Evolutionary conservation across 2,113 vertebrate species (phyloP), one percentile per base, ranked within the genome.

Genomic region (Trogon surrucura): DNA sequence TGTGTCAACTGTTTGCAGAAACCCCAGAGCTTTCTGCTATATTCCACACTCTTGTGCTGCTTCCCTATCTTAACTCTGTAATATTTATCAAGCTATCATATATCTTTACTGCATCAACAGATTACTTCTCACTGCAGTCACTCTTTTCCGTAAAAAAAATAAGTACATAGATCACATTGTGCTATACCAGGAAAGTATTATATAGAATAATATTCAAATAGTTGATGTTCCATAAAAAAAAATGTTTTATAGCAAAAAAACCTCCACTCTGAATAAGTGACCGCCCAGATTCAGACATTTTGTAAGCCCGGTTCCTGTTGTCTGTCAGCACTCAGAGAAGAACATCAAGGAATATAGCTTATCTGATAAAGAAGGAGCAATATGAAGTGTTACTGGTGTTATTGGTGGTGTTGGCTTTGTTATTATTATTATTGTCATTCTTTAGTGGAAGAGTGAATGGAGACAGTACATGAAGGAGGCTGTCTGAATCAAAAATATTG

Each of bases 51-150:
- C 20, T n/a, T 45, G 29, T 0, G 0, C 21, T 83, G 13, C 56
- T 95, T 88, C 27, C 36, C 26, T 64, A 3, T 29, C 44, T 86
- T 70, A 66, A 30, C 30, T 94, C 72, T 83, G 48, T 60, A 88
- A 88, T 88, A 75, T 91, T 95, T 80, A 80, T 69, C 62, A 61
- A 72, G 41, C n/a, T 87, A 34, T 93, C 61, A 57, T 41, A 32
- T 89, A 91, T 70, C 82, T 83, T 83, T 86, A 75, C 41, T 60
- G 18, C 69, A 94, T 83, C 50, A 80, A 71, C n/a, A 88, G 56
- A 83, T 90, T 80, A 41, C 16, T 90, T 83, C 38, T 83, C 56
- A 30, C 16, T 19, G 16, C 51, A 74, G 50, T 93, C 51, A 78
- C 8, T 78, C 51, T 56, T 86, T 84, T 56, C 15, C 56, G 13